These are phyloP conservation scores for Steinernema carpocapsae DNA, from an alignment of 2,888 invertebrate species.

Conservation along the genomic window DNA sequence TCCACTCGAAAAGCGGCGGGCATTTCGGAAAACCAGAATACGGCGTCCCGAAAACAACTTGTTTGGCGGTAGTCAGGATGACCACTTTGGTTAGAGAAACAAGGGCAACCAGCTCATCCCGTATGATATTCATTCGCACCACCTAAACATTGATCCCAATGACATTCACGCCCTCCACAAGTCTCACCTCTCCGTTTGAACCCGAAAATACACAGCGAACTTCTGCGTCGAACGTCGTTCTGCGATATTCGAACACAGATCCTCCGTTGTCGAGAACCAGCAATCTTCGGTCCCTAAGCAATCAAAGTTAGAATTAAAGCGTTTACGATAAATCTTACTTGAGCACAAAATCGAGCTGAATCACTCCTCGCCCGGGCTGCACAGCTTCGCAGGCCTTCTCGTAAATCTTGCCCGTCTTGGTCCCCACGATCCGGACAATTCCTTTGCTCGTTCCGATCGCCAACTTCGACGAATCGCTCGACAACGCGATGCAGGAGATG, in stretches of 20 bases:
- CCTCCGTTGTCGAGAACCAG: conserved; percentile 59
- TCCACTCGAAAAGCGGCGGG: conserved; percentile 90
- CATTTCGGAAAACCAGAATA: conserved; percentile 74
- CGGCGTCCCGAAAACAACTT: conserved; percentile 34
- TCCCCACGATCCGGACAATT: conserved; percentile 43
- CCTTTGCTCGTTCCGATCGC: conserved; percentile 44
- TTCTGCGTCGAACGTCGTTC: conserved; percentile 74
- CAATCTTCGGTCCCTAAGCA: conserved; percentile 41
- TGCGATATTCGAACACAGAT: conserved; percentile 56
- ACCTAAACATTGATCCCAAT: conserved; percentile 42
- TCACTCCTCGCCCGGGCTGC: conserved; percentile 82
- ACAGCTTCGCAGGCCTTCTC: conserved; percentile 76
- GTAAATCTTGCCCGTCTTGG: conserved; percentile 42
- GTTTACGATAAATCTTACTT: conserved; percentile 73
- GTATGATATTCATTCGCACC: conserved; percentile 50
- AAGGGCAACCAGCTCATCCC: conserved; percentile 54
- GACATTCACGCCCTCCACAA: conserved; percentile 74
- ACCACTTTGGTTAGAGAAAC: conserved; percentile 57
- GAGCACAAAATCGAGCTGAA: conserved; percentile 80
- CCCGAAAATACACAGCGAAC: conserved; percentile 95
- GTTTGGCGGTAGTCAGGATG: conserved; percentile 25
- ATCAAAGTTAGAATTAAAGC: not conserved
- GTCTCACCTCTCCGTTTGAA: conserved; percentile 81
- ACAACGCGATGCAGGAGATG: conserved; percentile 45
- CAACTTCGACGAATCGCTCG: conserved; percentile 37